Evolutionary conservation across 2,888 invertebrate species (phyloP), one percentile per base, ranked within the genome.

Genomic region (Sarcophaga variegata): DNA sequence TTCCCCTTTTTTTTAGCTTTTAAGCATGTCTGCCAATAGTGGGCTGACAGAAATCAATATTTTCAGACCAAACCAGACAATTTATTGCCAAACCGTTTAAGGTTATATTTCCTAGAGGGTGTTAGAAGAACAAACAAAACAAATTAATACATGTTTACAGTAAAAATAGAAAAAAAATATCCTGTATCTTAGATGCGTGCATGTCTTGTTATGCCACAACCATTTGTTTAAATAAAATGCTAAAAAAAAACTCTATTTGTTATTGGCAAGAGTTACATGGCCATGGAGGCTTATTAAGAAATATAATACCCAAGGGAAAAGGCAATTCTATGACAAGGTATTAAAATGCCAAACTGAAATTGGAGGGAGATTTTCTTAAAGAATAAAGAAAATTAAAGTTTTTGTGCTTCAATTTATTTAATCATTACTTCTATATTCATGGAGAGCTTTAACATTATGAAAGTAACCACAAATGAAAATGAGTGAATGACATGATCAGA

Each of bases 41-140:
- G 0, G 2, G 20, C 10, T 25, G 69, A 14, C 11, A 80, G 37
- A 70, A 84, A 84, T 84, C 84, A 76, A 84, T 84, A 80, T 47
- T 76, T 71, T 12, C 54, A 17, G n/a, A 59, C 63, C 69, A 54
- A 25, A 59, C 63, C 69, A 70, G 74, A 60, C 81, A 67, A 72
- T 54, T n/a, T 47, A 63, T 69, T 49, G 63, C 47, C 37, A 70
- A 70, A 22, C 8, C 25, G 20, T 62, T 70, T 62, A 45, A 69
- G 22, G 69, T 20, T 22, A 54, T 27, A 3, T 25, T 59, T 69
- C 17, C 69, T 72, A 74, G 22, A 63, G 22, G 63, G 27, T 37
- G 12, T 12, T 17, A 54, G 17, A 25, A 63, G 22, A 54, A 37
- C 27, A 69, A 62, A 14, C 11, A n/a, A 14, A 69, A 74, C 49